Base-by-base conservation (phyloP, 2,113 vertebrate species). In the Catagonus wagneri region DNA sequence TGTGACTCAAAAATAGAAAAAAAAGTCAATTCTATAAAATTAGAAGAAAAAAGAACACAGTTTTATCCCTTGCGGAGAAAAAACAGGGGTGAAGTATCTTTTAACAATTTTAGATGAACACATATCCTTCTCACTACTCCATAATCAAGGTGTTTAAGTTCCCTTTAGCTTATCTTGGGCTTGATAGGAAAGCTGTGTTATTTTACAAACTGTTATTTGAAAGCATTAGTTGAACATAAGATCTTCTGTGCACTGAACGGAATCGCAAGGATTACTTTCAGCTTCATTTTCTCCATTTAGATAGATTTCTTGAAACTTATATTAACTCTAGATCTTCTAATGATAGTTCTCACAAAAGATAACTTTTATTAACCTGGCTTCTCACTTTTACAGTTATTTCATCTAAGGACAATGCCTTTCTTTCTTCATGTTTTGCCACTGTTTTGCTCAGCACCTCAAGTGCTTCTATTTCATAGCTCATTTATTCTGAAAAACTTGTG, bases 281-380 rank as follows among this genome's bases (percentile, higher is more conserved):
- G 68, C n/a, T 22, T 8, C 14, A 34, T 58, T 39, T 27, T 36
- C 17, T 76, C 50, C 58, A 36, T 36, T 29, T 44, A 78, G 61
- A 27, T 52, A 74, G 61, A 84, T n/a, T 91, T 74, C 86, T 61
- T 72, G 20, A 81, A 63, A 61, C 52, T 96, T 52, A n/a, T 83
- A 34, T 44, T 52, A 87, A 87, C 36, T 71, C 36, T 78, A 22
- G n/a, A 20, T 56, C 52, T 60, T 71, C 44, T 79, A 71, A 27
- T 9, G 22, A 36, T 1, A 56, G 22, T 74, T 93, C 75, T 74
- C 36, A 58, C 36, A 83, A 86, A 44, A n/a, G 10, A 36, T 15
- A 44, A 32, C 29, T 32, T 36, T 78, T 27, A 87, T 19, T 32
- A 74, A 84, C 9, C 39, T 32, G 52, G 66, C 2, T 50, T 2